Evolutionary conservation across 2,113 vertebrate species (phyloP), one percentile per base, ranked within the genome.

Genomic region (Andinoacara biseriatus): DNA sequence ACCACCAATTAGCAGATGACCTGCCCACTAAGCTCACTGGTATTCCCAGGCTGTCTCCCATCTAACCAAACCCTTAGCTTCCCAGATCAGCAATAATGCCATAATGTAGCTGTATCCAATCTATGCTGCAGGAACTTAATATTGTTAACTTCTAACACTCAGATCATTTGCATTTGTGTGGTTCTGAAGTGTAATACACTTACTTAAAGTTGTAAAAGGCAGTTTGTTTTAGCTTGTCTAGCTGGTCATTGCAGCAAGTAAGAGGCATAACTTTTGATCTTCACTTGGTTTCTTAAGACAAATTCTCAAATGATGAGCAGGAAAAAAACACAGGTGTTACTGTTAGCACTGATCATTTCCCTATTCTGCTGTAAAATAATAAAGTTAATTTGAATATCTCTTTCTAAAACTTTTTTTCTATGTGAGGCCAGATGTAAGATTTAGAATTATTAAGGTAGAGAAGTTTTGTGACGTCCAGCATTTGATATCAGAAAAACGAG

Each of bases 1-100:
- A 67, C 3, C 40, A 67, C 63, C 46, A 69, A 69, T 69, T 69
- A 69, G 40, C 63, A 69, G 40, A 46, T 29, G 40, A 67, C 63
- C 40, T 22, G 17, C 22, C 38, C 22, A 67, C 63, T 67, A 67
- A 67, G 14, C 63, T n/a, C 26, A 67, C 63, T 67, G 22, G 38
- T 8, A 5, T 14, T 26, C 63, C 46, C n/a, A 1, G 40, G 40
- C 63, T 46, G 40, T 67, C 63, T 33, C 4, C 31, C 31, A 33
- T 2, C 40, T 46, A 46, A 67, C 46, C 63, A 67, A 3, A 2
- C 38, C 38, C 38, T 46, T 67, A 67, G 46, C 63, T 67, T 67
- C 17, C 24, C 17, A 29, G 40, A 24, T 49, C 40, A 67, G 63
- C 63, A 26, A 22, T 26, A 67, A 49, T 33, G 22, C 5, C 40